Evolutionary conservation across 2,797 vertebrate genomes (phyloP).

Genomic region (Cheirogaleus major): DNA sequence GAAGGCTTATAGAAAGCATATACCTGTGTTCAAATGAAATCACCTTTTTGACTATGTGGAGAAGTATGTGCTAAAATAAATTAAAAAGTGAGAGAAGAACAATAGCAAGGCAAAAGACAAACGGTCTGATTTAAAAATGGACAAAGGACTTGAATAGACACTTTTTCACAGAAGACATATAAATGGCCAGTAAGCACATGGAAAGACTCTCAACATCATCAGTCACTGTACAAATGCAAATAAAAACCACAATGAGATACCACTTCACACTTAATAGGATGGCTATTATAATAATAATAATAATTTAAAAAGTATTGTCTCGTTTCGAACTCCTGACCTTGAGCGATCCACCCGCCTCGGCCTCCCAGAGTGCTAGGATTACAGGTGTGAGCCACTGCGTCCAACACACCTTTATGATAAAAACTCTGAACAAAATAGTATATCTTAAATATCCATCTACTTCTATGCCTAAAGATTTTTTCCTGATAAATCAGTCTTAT

Average conservation of each 20-base stretch:
- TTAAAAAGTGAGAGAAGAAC: neutral
- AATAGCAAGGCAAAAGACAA: slow-evolving; percentile 29
- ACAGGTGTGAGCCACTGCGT: too few species aligned
- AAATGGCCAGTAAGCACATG: neutral
- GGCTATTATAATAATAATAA: neutral
- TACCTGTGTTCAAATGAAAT: neutral
- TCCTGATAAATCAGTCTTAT: neutral
- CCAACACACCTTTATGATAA: too few species aligned
- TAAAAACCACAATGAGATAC: neutral
- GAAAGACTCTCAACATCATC: neutral
- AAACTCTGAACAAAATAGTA: too few species aligned
- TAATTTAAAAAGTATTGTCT: neutral
- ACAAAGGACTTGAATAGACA: neutral
- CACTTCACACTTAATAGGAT: neutral
- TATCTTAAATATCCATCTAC: neutral
- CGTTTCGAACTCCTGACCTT: too few species aligned
- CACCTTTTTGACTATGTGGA: neutral
- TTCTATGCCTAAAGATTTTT: neutral
- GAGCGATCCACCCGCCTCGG: too few species aligned
- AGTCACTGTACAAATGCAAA: neutral
- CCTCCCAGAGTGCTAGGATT: too few species aligned
- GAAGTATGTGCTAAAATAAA: neutral
- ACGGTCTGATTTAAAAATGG: neutral
- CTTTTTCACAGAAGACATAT: neutral
- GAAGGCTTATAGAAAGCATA: neutral